Conservation (phyloP, 2,888 invertebrate genomes). For the Metellina segmentata region DNA sequence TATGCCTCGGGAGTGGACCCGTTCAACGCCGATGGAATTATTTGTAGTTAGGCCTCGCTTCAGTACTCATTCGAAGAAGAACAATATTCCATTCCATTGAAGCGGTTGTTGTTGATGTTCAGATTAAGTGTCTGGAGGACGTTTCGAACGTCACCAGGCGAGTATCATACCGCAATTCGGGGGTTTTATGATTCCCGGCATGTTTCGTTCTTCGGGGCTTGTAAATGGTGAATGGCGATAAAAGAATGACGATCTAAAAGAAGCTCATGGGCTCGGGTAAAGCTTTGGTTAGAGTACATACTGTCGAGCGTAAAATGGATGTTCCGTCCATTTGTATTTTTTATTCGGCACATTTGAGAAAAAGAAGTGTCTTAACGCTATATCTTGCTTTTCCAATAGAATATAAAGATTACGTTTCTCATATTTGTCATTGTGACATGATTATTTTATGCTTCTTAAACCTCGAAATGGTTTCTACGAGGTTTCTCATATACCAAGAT, state of each 20-base stretch:
- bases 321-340: too few species aligned
- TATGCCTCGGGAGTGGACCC: neutral
- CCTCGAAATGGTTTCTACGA: too few species aligned
- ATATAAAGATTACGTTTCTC: too few species aligned
- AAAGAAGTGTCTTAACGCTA: too few species aligned
- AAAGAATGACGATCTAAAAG: neutral
- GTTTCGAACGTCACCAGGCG: neutral
- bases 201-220: neutral
- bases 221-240: neutral
- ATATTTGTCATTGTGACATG: too few species aligned
- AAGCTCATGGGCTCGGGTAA: neutral
- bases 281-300: neutral
- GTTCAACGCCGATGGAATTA: neutral
- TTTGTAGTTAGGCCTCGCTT: neutral
- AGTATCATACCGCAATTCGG: neutral
- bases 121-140: too few species aligned
- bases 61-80: conserved; percentile 6
- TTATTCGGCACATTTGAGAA: too few species aligned
- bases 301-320: too few species aligned
- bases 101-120: too few species aligned
- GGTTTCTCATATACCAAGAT: too few species aligned
- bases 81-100: neutral
- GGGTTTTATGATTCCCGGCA: neutral
- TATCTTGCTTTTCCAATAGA: too few species aligned
- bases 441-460: too few species aligned